Base-by-base conservation (phyloP, 2,113 vertebrate species). In the Triplophysa dalaica region DNA sequence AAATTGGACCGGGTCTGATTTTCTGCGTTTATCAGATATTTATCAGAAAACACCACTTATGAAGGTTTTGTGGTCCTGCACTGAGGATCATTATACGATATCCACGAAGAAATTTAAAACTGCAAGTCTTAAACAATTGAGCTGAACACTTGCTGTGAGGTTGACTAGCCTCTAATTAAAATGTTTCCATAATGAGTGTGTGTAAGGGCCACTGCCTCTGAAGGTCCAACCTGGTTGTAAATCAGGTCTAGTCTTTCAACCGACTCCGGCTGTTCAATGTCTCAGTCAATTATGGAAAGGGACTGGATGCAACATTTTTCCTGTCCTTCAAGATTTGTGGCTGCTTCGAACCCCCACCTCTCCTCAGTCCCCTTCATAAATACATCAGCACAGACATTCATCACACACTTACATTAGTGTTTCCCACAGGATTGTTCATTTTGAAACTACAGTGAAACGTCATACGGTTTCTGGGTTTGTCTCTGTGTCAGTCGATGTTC, bases 231-330 rank as follows among this genome's bases (percentile, higher is more conserved):
- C 75, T 61, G 54, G 82, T 78, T 85, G 78, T 90, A 92, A 92
- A 91, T 91, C 87, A 90, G n/a, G 48, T 54, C 6, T 19, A 60
- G 85, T 86, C 83, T 87, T 81, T 69, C 70, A 79, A 85, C 86
- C 86, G 82, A 60, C 77, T 84, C 11, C 5, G 0, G 78, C 80
- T 77, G 75, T 84, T 87, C 87, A 91, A 84, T 87, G 82, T 82
- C 80, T 50, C 41, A 72, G 82, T 85, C 86, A 89, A 90, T 90
- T 89, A 89, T 80, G 81, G 86, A 87, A 86, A 91, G 89, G 87
- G 90, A 89, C 87, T 87, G 78, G 84, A 87, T 85, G 85, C 80
- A 86, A 85, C 78, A 81, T 87, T 89, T 89, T 63, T 83, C 69
- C 68, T 77, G 86, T 79, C 85, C 72, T 84, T 54, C 8, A 75